Base-by-base conservation (phyloP, 2,113 vertebrate genomes). In the Poicephalus meyeri region DNA sequence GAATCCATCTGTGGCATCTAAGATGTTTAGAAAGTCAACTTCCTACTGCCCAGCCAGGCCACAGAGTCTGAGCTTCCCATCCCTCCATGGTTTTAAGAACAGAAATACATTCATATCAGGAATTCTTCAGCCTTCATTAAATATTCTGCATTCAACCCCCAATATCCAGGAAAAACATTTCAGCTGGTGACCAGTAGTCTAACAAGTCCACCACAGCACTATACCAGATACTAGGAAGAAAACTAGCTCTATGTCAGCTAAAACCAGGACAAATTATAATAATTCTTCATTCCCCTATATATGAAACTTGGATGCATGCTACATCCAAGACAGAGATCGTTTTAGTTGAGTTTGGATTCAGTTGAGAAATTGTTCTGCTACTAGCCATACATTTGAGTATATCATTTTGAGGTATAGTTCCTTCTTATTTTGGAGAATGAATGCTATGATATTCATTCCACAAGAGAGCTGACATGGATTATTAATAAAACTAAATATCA, bases 101-200 rank as follows among this genome's bases (percentile, higher is more conserved):
- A 42, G 9, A 47, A 73, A 87, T 66, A n/a, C 2, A 10, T n/a
- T 52, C 6, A 0, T 46, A 41, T 26, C 1, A 9, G 35, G 41
- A 74, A 50, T 26, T 63, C 13, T 61, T 9, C 24, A 79, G 25
- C 39, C 47, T 53, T 89, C 37, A 39, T 24, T 41, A 29, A 26
- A 29, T 26, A 31, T 13, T 11, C 20, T 0, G 0, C 28, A 50
- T 42, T 65, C 29, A 35, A 13, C 17, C 1, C 31, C 15, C 39
- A 47, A 10, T 66, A 55, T 25, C 58, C 33, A 69, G 28, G 10
- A 41, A 61, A 77, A 80, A 50, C 2, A 35, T 50, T 84, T 87
- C 44, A 33, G 17, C 11, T 56, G 26, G 8, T 35, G 29, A 60
- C 46, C 11, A 33, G 21, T 21, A 24, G 25, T n/a, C 25, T 37